Evolutionary conservation across 2,888 invertebrate genomes (phyloP).

Genomic region (Scelioninae gen. 1): DNA sequence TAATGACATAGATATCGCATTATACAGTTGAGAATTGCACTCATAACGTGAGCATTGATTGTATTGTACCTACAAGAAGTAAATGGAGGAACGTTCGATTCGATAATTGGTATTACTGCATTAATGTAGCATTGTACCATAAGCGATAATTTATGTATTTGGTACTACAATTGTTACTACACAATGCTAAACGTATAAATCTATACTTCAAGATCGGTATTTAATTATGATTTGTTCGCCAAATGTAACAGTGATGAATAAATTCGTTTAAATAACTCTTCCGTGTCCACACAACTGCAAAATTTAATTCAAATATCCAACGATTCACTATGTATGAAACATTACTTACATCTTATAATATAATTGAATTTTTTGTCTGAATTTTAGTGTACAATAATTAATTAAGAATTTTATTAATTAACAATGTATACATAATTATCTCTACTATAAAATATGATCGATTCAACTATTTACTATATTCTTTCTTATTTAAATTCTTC

Average conservation of each 20-base stretch:
- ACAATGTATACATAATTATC: too few species aligned
- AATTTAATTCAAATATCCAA: too few species aligned
- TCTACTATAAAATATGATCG: too few species aligned
- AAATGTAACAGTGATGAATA: slow-evolving; percentile 18
- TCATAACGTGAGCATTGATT: slow-evolving; percentile 56
- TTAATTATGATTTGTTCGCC: slow-evolving; percentile 49
- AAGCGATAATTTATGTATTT: slow-evolving; percentile 67
- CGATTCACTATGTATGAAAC: too few species aligned
- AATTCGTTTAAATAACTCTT: neutral
- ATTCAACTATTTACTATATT: too few species aligned
- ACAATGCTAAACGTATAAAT: slow-evolving; percentile 53
- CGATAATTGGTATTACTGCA: slow-evolving; percentile 68
- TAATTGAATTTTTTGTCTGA: neutral
- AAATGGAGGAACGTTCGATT: slow-evolving; percentile 67
- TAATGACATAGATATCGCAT: slow-evolving; percentile 48
- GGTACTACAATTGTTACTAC: slow-evolving; percentile 58
- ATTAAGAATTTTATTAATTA: too few species aligned
- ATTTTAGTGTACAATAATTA: too few species aligned
- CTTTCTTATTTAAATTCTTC: too few species aligned
- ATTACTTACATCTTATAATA: neutral
- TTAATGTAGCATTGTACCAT: slow-evolving; percentile 63
- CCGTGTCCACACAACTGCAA: too few species aligned
- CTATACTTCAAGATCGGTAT: slow-evolving; percentile 53
- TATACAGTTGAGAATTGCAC: slow-evolving; percentile 56
- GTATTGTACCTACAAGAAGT: slow-evolving; percentile 64